phyloP scores from a whole-genome alignment of 2,888 invertebrate species.

The Brachypalpus laphriformis region DNA sequence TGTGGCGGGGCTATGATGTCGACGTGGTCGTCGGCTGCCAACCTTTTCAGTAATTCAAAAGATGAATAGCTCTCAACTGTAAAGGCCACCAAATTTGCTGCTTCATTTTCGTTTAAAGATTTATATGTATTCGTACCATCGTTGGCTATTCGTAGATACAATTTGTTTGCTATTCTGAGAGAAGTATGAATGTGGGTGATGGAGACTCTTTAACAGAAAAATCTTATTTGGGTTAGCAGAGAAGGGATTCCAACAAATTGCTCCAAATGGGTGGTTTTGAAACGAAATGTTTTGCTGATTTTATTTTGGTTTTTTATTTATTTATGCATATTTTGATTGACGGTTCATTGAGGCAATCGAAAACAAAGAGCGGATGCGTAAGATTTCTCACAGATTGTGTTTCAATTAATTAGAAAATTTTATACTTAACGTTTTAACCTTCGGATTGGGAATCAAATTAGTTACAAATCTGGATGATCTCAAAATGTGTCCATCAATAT shows the following conservation, averaged over 20 bases:
- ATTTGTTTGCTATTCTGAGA: background rate
- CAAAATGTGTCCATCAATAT: background rate
- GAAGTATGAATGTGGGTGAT: background rate
- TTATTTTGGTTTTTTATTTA: background rate
- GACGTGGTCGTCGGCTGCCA: constrained; percentile 7
- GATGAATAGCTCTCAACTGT: constrained; percentile 17
- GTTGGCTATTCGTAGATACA: background rate
- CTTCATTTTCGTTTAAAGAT: background rate
- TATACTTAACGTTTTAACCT: background rate
- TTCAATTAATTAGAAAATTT: background rate
- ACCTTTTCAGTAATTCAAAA: constrained; percentile 34
- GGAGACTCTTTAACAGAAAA: background rate
- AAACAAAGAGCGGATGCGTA: background rate
- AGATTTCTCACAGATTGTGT: background rate
- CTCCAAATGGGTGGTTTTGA: background rate
- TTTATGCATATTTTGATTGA: constrained; percentile 12
- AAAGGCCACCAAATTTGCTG: constrained; percentile 27
- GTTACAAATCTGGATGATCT: background rate
- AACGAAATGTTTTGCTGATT: background rate
- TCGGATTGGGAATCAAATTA: background rate
- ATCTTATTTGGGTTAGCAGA: constrained; percentile 8
- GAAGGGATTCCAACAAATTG: constrained; percentile 22
- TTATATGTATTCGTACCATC: background rate
- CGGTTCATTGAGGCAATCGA: background rate
- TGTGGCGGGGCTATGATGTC: background rate